Evolutionary conservation across 1,140 invertebrate genomes (phyloP).

Genomic region (Lepidostoma basale): DNA sequence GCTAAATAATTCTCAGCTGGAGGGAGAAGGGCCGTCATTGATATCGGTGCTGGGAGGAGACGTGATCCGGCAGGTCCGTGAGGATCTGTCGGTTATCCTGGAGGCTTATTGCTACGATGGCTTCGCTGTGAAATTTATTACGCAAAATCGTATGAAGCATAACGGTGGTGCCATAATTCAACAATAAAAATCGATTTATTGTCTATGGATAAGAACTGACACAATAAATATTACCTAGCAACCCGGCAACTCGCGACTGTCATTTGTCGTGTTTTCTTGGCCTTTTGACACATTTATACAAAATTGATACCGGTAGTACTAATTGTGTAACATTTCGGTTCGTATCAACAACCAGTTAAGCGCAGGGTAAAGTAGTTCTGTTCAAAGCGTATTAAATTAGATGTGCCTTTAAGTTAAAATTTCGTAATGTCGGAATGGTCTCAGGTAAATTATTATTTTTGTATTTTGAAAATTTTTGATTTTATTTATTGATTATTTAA

Average conservation of each 20-base stretch:
- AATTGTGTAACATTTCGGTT: not conserved
- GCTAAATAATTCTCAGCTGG: no score
- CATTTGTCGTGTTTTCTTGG: not conserved
- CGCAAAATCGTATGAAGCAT: no score
- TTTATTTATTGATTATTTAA: not conserved
- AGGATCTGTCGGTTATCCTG: no score
- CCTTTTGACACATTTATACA: not conserved
- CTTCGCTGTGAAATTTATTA: no score
- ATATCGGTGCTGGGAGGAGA: no score
- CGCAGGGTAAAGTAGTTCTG: not conserved
- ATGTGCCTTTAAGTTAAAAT: conserved; percentile 14
- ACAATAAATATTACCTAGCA: not conserved
- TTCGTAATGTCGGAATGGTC: conserved; percentile 15
- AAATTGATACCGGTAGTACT: no score
- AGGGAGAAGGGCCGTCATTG: no score
- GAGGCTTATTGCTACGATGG: no score
- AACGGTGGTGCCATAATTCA: no score
- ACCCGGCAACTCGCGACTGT: not conserved
- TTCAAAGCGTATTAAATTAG: not conserved
- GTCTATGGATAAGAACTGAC: no score
- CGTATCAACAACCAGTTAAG: not conserved
- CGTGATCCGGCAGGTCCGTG: no score
- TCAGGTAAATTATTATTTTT: conserved; percentile 16
- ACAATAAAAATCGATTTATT: no score
- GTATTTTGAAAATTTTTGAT: not conserved